Percentiles rank a stretch among this genome's conserved stretches.
These are phyloP conservation scores for Pachliopta kotzebuea DNA, from an alignment of 2,888 invertebrate genomes.

Conservation along the genomic window DNA sequence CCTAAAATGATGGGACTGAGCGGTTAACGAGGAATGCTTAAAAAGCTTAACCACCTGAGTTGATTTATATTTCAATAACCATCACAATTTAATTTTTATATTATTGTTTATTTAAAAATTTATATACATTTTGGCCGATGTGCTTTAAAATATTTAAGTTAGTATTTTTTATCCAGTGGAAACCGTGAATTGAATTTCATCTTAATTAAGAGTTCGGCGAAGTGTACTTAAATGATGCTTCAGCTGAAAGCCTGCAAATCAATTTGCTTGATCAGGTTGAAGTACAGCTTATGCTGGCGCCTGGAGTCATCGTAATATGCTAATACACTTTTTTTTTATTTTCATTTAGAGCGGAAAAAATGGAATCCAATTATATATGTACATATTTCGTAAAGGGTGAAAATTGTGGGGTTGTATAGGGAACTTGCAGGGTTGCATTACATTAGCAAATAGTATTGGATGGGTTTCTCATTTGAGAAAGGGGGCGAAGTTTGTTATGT, in stretches of 20 bases:
- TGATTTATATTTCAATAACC: too few relatives aligned
- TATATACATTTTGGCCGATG: too few relatives aligned
- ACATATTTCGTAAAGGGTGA: slow-evolving; percentile 15
- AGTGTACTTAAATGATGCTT: slow-evolving; percentile 2
- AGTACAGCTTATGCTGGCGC: slow-evolving; percentile 1
- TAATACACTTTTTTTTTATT: too few relatives aligned
- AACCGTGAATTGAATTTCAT: slow-evolving; percentile 1
- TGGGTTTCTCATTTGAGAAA: slow-evolving; percentile 7
- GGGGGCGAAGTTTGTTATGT: too few relatives aligned
- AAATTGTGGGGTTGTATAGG: slow-evolving; percentile 11
- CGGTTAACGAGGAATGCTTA: too few relatives aligned
- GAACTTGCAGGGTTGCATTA: slow-evolving; percentile 26
- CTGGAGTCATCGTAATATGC: too few relatives aligned
- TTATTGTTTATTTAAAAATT: too few relatives aligned
- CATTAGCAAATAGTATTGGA: slow-evolving; percentile 18
- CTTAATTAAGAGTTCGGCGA: background rate
- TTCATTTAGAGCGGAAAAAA: background rate
- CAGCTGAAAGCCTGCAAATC: slow-evolving; percentile 4
- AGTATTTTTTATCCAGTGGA: background rate
- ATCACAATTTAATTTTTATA: too few relatives aligned
- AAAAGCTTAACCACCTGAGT: too few relatives aligned
- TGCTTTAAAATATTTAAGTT: too few relatives aligned
- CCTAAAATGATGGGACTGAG: too few relatives aligned
- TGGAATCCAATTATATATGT: background rate
- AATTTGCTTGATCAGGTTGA: slow-evolving; percentile 5